Evolutionary conservation across 2,888 invertebrate genomes (phyloP).

Genomic region (Caenorhabditis panamensis): DNA sequence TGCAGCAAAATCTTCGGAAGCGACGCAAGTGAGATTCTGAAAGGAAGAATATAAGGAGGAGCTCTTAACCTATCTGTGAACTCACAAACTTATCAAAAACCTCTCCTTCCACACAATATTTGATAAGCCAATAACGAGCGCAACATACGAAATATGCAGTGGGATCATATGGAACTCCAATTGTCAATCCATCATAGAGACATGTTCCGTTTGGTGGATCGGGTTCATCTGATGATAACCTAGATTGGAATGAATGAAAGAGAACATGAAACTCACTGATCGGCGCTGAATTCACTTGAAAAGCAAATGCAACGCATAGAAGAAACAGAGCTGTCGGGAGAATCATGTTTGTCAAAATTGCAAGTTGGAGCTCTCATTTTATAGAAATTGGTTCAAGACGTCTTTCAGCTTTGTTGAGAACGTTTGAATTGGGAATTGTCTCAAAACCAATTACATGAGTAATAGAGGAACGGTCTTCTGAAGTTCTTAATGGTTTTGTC

Average conservation of each 20-base stretch:
- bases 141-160: conserved; percentile 38
- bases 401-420: too few species aligned
- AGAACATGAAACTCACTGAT: neutral
- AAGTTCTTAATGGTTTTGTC: too few species aligned
- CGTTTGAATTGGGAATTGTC: too few species aligned
- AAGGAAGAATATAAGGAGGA: too few species aligned
- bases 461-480: neutral
- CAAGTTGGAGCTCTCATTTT: too few species aligned
- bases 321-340: neutral
- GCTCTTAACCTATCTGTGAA: neutral
- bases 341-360: neutral
- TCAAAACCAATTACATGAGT: neutral
- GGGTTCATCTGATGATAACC: conserved; percentile 1
- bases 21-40: conserved; percentile 21
- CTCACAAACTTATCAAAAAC: conserved; percentile 47
- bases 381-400: too few species aligned
- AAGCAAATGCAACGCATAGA: neutral
- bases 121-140: conserved; percentile 23
- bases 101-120: conserved; percentile 9
- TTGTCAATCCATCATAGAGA: conserved; percentile 46
- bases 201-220: conserved; percentile 37
- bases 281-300: neutral
- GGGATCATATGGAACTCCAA: conserved; percentile 20
- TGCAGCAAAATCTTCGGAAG: too few species aligned
- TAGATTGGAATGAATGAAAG: neutral